Evolutionary conservation across 1,140 invertebrate species (phyloP).

Genomic region (Lasioglossum albipes): DNA sequence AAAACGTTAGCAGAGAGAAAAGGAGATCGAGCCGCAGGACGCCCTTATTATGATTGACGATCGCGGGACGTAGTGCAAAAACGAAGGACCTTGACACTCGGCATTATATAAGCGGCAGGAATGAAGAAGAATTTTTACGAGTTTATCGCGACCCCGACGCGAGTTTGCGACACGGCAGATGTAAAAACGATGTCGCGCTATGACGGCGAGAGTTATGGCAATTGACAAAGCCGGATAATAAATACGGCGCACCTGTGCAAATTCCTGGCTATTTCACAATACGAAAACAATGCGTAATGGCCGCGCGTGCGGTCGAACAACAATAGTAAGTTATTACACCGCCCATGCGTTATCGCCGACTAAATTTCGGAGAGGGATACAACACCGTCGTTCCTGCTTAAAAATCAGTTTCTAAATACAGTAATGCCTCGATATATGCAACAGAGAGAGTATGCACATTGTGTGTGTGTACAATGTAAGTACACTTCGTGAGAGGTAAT

Average conservation of each 20-base stretch:
- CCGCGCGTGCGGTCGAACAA: neutral
- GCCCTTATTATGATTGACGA: constrained; percentile 33
- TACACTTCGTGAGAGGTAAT: too few relatives aligned
- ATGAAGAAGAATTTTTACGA: constrained; percentile 51
- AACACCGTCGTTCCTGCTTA: too few relatives aligned
- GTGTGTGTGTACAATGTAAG: too few relatives aligned
- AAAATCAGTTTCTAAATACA: too few relatives aligned
- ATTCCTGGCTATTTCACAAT: constrained; percentile 46
- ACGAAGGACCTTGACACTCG: constrained; percentile 26
- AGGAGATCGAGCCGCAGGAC: constrained; percentile 8
- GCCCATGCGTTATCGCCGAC: neutral
- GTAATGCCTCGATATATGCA: too few relatives aligned
- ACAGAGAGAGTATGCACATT: too few relatives aligned
- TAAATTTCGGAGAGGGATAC: constrained; percentile 5
- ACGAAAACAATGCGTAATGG: constrained; percentile 37
- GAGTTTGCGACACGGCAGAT: constrained; percentile 22
- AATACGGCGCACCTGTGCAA: constrained; percentile 54
- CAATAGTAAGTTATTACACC: constrained; percentile 13
- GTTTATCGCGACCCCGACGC: constrained; percentile 20
- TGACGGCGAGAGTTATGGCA: constrained; percentile 34
- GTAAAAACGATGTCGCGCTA: constrained; percentile 47
- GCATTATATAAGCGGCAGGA: constrained; percentile 34
- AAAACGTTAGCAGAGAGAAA: neutral
- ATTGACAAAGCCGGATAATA: constrained; percentile 44
- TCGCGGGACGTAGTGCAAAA: constrained; percentile 24